Evolutionary conservation across 2,888 invertebrate species (phyloP).

Genomic region (Isoperla grammatica): DNA sequence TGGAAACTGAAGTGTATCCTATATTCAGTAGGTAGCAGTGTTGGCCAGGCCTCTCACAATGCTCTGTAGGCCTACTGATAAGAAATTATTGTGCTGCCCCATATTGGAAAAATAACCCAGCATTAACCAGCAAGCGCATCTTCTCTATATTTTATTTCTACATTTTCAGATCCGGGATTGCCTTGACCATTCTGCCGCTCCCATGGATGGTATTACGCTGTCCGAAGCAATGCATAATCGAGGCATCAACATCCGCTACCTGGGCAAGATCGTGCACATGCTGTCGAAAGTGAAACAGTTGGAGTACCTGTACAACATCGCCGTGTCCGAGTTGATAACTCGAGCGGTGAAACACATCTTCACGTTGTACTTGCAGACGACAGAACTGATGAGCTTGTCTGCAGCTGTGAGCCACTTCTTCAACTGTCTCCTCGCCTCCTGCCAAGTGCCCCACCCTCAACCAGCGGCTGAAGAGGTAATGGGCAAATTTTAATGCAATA

Average conservation of each 20-base stretch:
- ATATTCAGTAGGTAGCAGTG: too few species aligned
- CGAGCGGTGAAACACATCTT: slow-evolving; percentile 93
- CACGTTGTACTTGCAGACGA: slow-evolving; percentile 76
- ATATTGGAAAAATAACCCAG: too few species aligned
- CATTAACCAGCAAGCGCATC: too few species aligned
- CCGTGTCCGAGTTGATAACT: slow-evolving; percentile 82
- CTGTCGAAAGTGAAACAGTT: slow-evolving; percentile 72
- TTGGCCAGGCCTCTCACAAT: too few species aligned
- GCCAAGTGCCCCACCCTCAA: slow-evolving; percentile 61
- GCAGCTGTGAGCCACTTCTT: slow-evolving; percentile 92
- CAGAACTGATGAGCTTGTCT: slow-evolving; percentile 86
- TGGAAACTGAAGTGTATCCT: too few species aligned
- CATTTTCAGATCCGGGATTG: slow-evolving; percentile 74
- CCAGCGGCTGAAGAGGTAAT: slow-evolving; percentile 62
- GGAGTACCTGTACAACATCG: slow-evolving; percentile 83
- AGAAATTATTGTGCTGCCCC: too few species aligned
- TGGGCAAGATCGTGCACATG: slow-evolving; percentile 84
- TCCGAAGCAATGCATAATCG: slow-evolving; percentile 90
- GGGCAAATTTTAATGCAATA: too few species aligned
- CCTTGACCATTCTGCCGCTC: slow-evolving; percentile 84
- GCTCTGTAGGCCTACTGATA: too few species aligned
- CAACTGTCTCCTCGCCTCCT: slow-evolving; percentile 87
- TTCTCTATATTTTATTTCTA: slow-evolving; percentile 2
- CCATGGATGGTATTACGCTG: slow-evolving; percentile 91
- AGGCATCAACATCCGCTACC: slow-evolving; percentile 95